A percentile compares a stretch with the other conserved stretches of the same genome.
Conservation (phyloP, 1,140 invertebrate genomes). For the Zaprionus africanus region DNA sequence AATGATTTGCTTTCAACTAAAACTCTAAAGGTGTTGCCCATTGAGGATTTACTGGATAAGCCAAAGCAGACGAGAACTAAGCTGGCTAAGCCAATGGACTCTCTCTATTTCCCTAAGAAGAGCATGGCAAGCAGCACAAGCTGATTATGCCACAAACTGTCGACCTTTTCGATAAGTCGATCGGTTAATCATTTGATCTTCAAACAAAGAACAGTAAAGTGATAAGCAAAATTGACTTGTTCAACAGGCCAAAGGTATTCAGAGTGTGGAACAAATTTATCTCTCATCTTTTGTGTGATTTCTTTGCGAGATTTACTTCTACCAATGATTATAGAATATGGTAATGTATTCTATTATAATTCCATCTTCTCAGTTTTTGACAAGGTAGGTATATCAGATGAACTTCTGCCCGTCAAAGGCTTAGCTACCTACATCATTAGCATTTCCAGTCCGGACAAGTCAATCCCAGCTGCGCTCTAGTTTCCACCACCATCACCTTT, state of each 20-base stretch:
- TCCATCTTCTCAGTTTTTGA: too few relatives aligned
- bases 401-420: not conserved
- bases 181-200: not conserved
- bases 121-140: not conserved
- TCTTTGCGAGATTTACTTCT: too few relatives aligned
- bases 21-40: conserved; percentile 9
- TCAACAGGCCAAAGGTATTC: not conserved
- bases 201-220: not conserved
- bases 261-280: not conserved
- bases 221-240: conserved; percentile 4
- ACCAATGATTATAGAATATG: too few relatives aligned
- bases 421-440: conserved; percentile 32
- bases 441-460: conserved; percentile 27
- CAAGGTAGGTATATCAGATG: too few relatives aligned
- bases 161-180: not conserved
- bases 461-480: conserved; percentile 44
- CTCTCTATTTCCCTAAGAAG: too few relatives aligned
- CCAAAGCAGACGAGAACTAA: not conserved
- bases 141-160: not conserved
- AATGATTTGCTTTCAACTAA: conserved; percentile 57
- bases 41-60: not conserved
- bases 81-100: not conserved
- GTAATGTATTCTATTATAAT: too few relatives aligned
- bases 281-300: too few relatives aligned
- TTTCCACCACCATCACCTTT: conserved; percentile 15